Conservation (phyloP, 2,797 vertebrate genomes). For the Hydrophis major region DNA sequence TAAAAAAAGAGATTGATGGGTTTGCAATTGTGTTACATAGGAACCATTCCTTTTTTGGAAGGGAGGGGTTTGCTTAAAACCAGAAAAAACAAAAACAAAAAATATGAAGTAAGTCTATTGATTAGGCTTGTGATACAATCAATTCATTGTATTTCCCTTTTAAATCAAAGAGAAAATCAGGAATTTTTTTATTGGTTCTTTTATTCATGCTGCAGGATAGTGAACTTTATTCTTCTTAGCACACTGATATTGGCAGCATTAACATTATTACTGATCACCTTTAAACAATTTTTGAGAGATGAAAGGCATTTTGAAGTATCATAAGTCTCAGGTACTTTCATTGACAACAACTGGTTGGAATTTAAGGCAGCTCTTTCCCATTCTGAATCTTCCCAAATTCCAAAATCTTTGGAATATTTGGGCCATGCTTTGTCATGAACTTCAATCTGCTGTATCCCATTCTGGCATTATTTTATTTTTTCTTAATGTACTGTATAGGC, state of each 20-base stretch:
- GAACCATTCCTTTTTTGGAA: neutral
- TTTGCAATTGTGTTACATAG: neutral
- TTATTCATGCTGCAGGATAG: neutral
- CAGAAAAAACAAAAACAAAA: neutral
- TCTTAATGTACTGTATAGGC: neutral
- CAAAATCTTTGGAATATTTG: neutral
- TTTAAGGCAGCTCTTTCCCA: neutral
- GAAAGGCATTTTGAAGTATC: neutral
- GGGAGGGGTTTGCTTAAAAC: neutral
- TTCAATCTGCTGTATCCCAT: neutral
- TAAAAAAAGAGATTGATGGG: neutral
- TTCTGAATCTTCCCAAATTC: neutral
- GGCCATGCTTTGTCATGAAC: neutral
- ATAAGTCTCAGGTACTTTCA: neutral
- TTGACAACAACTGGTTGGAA: neutral
- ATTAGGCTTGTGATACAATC: neutral
- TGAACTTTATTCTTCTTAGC: neutral
- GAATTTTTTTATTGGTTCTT: neutral
- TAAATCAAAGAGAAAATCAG: neutral
- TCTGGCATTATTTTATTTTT: neutral
- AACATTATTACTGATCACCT: neutral
- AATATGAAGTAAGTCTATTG: neutral
- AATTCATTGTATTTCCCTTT: neutral
- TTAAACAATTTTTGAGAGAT: neutral
- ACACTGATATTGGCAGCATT: neutral